Percentiles rank a stretch among this genome's conserved stretches.
phyloP scores from a whole-genome alignment of 1,140 invertebrate species.

The Eufriesea mexicana region DNA sequence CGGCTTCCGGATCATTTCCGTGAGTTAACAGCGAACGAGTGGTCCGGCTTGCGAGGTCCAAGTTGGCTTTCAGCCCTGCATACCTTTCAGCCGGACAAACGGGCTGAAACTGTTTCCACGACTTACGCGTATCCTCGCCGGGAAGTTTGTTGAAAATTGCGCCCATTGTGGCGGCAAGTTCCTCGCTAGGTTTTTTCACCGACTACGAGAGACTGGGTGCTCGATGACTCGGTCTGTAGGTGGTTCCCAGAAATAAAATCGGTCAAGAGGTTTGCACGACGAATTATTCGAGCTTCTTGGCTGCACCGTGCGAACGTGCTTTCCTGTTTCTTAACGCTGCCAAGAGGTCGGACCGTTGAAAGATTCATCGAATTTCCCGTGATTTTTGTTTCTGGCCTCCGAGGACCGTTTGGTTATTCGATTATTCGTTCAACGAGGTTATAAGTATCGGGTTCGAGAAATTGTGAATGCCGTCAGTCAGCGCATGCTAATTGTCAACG shows the following conservation, averaged over 20 bases:
- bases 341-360: not conserved
- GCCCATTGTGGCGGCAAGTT: conserved; percentile 20
- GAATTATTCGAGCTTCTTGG: conserved; percentile 24
- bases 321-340: not conserved
- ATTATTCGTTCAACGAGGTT: too few species aligned
- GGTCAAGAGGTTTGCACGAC: not conserved
- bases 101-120: conserved; percentile 36
- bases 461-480: not conserved
- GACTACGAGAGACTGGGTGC: too few species aligned
- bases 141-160: conserved; percentile 28
- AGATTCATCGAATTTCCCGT: not conserved
- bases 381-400: too few species aligned
- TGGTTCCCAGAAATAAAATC: conserved; percentile 14
- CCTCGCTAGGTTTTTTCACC: not conserved
- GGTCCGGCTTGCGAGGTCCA: conserved; percentile 17
- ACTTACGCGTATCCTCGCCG: conserved; percentile 38
- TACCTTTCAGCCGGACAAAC: conserved; percentile 44
- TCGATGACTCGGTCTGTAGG: not conserved
- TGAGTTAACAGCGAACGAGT: conserved; percentile 62
- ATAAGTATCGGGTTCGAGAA: not conserved
- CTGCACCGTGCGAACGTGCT: not conserved
- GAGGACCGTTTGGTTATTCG: too few species aligned
- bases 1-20: conserved; percentile 74
- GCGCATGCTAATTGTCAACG: not conserved
- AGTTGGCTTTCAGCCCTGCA: conserved; percentile 50